Evolutionary conservation across 2,797 vertebrate genomes (phyloP).

Genomic region (Sebastes hubbsi): DNA sequence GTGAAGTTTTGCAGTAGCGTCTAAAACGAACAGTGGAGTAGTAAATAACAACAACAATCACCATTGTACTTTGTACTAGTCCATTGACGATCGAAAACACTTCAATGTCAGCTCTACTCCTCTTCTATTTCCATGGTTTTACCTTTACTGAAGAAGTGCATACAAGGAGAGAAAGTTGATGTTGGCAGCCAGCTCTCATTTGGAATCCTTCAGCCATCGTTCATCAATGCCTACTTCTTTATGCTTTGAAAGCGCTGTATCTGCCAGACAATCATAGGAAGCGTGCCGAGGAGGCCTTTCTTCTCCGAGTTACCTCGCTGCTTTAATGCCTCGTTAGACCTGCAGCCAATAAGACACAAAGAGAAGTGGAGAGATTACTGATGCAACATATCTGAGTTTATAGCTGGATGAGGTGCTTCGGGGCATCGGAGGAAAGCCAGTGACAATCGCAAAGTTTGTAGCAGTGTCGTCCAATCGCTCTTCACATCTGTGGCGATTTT

Average conservation of each 20-base stretch:
- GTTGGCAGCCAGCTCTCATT: slow-evolving; percentile 29
- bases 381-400: slow-evolving; percentile 69
- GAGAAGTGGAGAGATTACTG: slow-evolving; percentile 70
- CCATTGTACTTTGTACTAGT: no score
- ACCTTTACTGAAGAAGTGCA: neutral
- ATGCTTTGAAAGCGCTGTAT: slow-evolving; percentile 59
- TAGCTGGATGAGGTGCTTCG: slow-evolving; percentile 41
- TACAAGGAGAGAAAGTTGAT: slow-evolving; percentile 11
- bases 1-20: no score
- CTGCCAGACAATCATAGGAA: slow-evolving; percentile 69
- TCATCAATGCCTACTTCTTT: slow-evolving; percentile 55
- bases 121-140: neutral
- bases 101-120: no score
- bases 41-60: no score
- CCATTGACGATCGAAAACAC: fast-evolving
- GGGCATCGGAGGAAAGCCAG: slow-evolving; percentile 39
- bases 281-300: slow-evolving; percentile 48
- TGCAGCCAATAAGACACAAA: slow-evolving; percentile 72
- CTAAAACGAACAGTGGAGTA: no score
- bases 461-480: neutral
- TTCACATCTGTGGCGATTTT: neutral
- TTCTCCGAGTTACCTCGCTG: slow-evolving; percentile 57
- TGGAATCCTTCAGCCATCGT: slow-evolving; percentile 50
- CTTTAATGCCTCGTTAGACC: slow-evolving; percentile 79
- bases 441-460: slow-evolving; percentile 19